Base-by-base conservation (phyloP, 2,888 invertebrate genomes). In the Steinernema carpocapsae region DNA sequence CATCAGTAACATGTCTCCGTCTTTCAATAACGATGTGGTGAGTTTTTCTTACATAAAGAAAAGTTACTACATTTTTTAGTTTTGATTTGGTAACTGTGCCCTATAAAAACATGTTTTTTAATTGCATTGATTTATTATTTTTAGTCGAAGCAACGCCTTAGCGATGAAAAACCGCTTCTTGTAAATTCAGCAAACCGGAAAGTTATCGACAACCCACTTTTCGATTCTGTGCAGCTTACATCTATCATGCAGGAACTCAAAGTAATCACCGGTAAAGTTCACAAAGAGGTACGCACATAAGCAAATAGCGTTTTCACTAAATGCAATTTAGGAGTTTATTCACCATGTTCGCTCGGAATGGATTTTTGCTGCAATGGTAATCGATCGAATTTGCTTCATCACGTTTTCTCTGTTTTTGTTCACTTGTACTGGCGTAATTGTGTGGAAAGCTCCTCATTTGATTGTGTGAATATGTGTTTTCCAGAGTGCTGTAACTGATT, bases 351-450 rank as follows among this genome's bases (percentile, higher is more conserved):
- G 82, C 70, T 81, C 84, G 10, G 86, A 86, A 56, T 83, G 83
- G 83, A 86, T 86, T 80, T 86, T 86, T 73, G 85, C 85, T 3
- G 84, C 84, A 43, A 84, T 85, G 79, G 80, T 80, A 14, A 76
- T 86, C 70, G 86, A 86, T 73, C 80, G 86, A 32, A 78, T 86
- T 45, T 86, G 86, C 74, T 84, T 86, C 77, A 78, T 85, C 43
- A 80, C 83, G 22, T 86, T 86, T 72, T 81, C 85, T 4, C 77
- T 78, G 10, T 86, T 86, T 72, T 76, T 86, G 37, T 77, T 84
- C 71, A 75, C 81, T 59, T 85, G 86, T 75, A 84, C 83, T 24
- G 79, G 78, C 29, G 78, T 81, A 70, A 81, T 85, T 52, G 78
- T 83, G n/a, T 84, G 79, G 72, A 78, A 82, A 72, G 86, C 86